phyloP scores from a whole-genome alignment of 2,113 vertebrate species.

The Scomber scombrus region DNA sequence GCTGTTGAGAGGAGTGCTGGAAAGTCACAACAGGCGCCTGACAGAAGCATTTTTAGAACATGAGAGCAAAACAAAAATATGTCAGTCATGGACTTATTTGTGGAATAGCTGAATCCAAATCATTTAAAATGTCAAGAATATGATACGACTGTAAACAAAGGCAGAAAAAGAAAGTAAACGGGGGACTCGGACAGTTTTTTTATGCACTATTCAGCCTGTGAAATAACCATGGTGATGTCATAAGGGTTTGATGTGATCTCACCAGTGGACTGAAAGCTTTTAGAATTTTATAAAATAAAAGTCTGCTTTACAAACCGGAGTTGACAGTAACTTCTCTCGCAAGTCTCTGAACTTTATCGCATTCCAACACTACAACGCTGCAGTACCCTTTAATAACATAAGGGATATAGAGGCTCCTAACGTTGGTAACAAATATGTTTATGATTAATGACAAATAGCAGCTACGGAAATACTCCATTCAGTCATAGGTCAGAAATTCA shows the following conservation, averaged over 20 bases:
- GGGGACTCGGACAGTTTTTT: background rate
- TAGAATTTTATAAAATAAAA: too few species aligned
- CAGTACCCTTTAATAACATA: background rate
- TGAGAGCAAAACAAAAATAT: conserved; percentile 36
- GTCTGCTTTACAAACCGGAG: too few species aligned
- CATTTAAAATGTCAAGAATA: conserved; percentile 26
- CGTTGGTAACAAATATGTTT: conserved; percentile 10
- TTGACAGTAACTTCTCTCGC: too few species aligned
- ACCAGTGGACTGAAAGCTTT: too few species aligned
- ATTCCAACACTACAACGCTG: background rate
- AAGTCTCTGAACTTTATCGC: background rate
- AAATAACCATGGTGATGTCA: background rate
- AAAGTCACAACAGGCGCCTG: conserved; percentile 9
- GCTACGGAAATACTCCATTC: background rate
- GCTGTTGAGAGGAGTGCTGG: conserved; percentile 20
- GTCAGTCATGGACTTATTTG: conserved; percentile 32
- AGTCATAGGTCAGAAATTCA: conserved; percentile 32
- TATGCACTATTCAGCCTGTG: too few species aligned
- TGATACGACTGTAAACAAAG: background rate
- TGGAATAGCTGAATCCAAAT: conserved; percentile 14
- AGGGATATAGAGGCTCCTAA: background rate
- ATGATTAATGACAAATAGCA: conserved; percentile 21
- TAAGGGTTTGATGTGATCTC: background rate
- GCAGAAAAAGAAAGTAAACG: background rate
- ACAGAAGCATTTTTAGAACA: conserved; percentile 46